These are phyloP conservation scores for Enteromius mattozi DNA, from an alignment of 2,797 vertebrate species.

Conservation along the genomic window DNA sequence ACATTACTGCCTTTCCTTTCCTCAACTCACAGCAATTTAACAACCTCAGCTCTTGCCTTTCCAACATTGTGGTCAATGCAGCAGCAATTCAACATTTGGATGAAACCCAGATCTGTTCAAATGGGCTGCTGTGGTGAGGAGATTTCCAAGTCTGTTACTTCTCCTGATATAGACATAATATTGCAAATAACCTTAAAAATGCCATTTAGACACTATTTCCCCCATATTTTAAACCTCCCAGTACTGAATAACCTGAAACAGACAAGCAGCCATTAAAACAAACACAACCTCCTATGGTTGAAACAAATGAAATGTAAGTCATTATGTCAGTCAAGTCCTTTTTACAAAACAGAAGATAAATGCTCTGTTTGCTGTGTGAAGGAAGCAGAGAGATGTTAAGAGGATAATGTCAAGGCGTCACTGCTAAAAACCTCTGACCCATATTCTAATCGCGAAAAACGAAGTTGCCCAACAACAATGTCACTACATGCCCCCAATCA, in stretches of 20 bases:
- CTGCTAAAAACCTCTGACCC: constrained; percentile 36
- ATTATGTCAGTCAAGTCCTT: background rate
- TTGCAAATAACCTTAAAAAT: background rate
- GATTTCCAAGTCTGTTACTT: background rate
- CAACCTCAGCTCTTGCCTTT: background rate
- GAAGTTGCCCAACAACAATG: constrained; percentile 38
- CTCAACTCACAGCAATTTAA: background rate
- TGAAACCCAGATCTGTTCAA: constrained; percentile 1
- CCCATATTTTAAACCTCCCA: background rate
- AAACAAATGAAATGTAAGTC: background rate
- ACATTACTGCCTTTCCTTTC: background rate
- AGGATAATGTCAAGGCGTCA: constrained; percentile 43
- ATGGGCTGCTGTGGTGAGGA: background rate
- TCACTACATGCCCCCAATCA: background rate
- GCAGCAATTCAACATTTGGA: constrained; percentile 3
- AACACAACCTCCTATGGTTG: background rate
- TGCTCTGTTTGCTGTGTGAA: background rate
- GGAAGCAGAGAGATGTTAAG: constrained; percentile 26
- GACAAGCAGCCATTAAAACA: background rate
- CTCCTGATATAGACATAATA: background rate
- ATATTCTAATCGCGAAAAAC: background rate
- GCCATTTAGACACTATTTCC: background rate
- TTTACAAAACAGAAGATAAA: constrained; percentile 17
- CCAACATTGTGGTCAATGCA: background rate
- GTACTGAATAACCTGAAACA: background rate